Evolutionary conservation across 2,888 invertebrate genomes (phyloP), one percentile per base, ranked within the genome.

Genomic region (Tryphoninae sp.): DNA sequence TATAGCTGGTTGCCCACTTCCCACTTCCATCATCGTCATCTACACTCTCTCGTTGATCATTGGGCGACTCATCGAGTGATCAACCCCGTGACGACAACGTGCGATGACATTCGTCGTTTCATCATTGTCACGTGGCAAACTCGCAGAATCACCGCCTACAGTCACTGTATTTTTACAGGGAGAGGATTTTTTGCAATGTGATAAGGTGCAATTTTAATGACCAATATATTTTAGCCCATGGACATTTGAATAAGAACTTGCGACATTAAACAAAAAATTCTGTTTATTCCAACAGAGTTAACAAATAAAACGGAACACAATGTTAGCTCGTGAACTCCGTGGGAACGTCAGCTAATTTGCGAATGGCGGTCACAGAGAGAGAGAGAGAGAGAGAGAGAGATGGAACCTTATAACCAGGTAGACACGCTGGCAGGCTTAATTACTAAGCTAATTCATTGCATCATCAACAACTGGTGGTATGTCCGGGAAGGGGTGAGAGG

Each of bases 61-160:
- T 22, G 55, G 19, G 16, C 55, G 22, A 55, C 19, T 68, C 49
- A 67, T 49, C 16, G 74, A 59, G n/a, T 42, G 53, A 26, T 26
- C 73, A 42, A 58, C 64, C 75, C 65, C 75, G 75, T 67, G 75
- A 67, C 40, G 65, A 58, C 45, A 67, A 67, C 67, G 67, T 65
- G 45, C 19, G 33, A 64, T 42, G 67, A 59, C 59, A 65, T 33
- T 59, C 75, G 59, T 42, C 8, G 42, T 64, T 64, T 64, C 61
- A 51, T 49, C 58, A 74, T 16, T 53, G 72, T 51, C 61, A 61
- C 72, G 72, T 72, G 61, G 45, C 59, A 19, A 19, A 19, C 55
- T 55, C 55, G 55, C 55, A 55, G 22, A 55, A 19, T 16, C 9
- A 13, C 7, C 45, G 11, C 9, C 13, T 45, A 9, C 11, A 45